phyloP scores from a whole-genome alignment of 2,797 vertebrate genomes.

The Spea hammondii region DNA sequence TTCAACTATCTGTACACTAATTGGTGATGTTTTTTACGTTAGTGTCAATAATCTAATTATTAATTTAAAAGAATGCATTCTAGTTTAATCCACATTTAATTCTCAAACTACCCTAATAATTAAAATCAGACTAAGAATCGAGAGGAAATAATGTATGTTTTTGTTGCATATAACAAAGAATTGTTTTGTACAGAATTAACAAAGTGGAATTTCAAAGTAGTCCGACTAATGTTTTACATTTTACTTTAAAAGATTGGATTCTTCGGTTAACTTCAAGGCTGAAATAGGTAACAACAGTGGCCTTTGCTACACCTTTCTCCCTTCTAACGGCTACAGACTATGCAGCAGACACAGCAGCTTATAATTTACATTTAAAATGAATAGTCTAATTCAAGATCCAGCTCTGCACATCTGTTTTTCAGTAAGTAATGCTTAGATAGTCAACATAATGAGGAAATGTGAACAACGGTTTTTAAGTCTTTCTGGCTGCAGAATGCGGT shows the following conservation, averaged over 20 bases:
- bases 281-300: constrained; percentile 1
- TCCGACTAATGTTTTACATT: constrained; percentile 8
- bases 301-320: neutral
- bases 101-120: constrained; percentile 11
- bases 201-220: constrained; percentile 22
- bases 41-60: neutral
- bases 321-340: constrained; percentile 19
- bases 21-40: neutral
- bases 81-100: neutral
- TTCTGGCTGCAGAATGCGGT: constrained; percentile 24
- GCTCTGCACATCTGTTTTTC: constrained; percentile 30
- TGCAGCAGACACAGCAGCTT: neutral
- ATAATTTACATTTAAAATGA: constrained; percentile 50
- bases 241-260: neutral
- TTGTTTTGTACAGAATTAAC: constrained; percentile 28
- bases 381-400: constrained; percentile 36
- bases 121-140: constrained; percentile 10
- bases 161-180: constrained; percentile 33
- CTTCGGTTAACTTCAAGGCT: neutral
- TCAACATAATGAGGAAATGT: constrained; percentile 42
- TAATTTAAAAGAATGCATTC: neutral
- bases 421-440: constrained; percentile 40
- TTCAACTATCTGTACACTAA: neutral
- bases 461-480: constrained; percentile 49
- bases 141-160: constrained; percentile 27